Evolutionary conservation across 2,888 invertebrate species (phyloP).

Genomic region (Drosophila lutescens): DNA sequence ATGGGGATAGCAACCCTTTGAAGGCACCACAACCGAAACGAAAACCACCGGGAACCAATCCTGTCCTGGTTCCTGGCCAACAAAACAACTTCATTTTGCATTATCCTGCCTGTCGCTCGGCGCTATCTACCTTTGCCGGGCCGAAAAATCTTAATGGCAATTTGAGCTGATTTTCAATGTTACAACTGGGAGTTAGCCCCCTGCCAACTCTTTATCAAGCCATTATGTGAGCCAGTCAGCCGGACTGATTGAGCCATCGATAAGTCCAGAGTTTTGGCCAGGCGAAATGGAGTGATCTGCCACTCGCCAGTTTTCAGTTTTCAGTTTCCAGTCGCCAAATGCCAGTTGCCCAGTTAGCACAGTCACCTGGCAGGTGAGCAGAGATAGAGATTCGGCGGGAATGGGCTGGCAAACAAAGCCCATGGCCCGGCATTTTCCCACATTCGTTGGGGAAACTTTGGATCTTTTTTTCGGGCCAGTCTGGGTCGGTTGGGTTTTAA

Average conservation of each 20-base stretch:
- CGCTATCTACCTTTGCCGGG: slow-evolving; percentile 64
- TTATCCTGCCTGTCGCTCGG: slow-evolving; percentile 47
- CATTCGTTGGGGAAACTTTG: slow-evolving; percentile 53
- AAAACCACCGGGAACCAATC: slow-evolving; percentile 37
- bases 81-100: slow-evolving; percentile 68
- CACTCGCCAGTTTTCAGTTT: too few relatives aligned
- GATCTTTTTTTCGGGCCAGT: slow-evolving; percentile 16
- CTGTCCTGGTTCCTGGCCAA: slow-evolving; percentile 39
- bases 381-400: slow-evolving; percentile 17
- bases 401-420: slow-evolving; percentile 53
- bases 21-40: slow-evolving; percentile 7
- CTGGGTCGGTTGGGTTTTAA: slow-evolving; percentile 66
- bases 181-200: slow-evolving; percentile 82
- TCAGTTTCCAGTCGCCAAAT: slow-evolving; percentile 7
- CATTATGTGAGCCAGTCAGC: slow-evolving; percentile 65
- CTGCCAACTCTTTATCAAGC: slow-evolving; percentile 74
- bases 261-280: slow-evolving; percentile 46
- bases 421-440: slow-evolving; percentile 59
- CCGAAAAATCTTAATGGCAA: slow-evolving; percentile 83
- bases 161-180: slow-evolving; percentile 85
- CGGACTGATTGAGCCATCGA: slow-evolving; percentile 71
- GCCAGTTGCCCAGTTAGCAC: slow-evolving; percentile 6
- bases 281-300: slow-evolving; percentile 47
- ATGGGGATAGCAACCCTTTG: slow-evolving; percentile 67
- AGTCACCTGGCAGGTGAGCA: slow-evolving; percentile 18